phyloP scores from a whole-genome alignment of 2,113 vertebrate species.

The Papio anubis region DNA sequence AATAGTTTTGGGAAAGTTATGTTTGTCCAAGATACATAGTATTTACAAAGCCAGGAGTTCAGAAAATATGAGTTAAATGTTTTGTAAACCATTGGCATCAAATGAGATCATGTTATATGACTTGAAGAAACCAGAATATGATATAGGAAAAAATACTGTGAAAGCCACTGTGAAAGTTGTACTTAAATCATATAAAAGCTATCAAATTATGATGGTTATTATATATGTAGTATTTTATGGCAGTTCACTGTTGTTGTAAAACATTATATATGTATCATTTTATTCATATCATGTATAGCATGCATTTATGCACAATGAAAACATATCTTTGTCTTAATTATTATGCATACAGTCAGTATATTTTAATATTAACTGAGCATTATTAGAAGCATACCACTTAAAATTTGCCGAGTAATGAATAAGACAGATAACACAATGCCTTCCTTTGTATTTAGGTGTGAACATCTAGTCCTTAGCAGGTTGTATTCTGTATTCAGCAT shows the following conservation, averaged over 20 bases:
- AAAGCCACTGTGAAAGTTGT: background rate
- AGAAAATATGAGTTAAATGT: background rate
- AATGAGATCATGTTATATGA: background rate
- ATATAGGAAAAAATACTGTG: background rate
- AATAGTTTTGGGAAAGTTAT: background rate
- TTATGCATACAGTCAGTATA: background rate
- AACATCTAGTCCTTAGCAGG: background rate
- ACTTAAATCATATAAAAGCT: background rate
- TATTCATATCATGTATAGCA: background rate
- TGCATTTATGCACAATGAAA: background rate
- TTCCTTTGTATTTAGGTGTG: background rate
- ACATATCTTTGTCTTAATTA: background rate
- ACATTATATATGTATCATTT: background rate
- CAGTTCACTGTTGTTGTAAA: background rate
- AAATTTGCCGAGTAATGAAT: background rate
- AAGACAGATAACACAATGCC: background rate
- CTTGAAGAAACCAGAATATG: background rate
- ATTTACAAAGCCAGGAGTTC: background rate
- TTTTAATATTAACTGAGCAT: slow-evolving; percentile 6
- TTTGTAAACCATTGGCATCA: background rate
- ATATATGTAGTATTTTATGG: background rate
- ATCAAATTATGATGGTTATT: background rate
- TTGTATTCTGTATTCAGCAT: background rate
- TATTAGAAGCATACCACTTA: background rate
- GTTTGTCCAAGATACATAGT: background rate